Evolutionary conservation across 2,888 invertebrate genomes (phyloP).

Genomic region (Sinelater perroti): DNA sequence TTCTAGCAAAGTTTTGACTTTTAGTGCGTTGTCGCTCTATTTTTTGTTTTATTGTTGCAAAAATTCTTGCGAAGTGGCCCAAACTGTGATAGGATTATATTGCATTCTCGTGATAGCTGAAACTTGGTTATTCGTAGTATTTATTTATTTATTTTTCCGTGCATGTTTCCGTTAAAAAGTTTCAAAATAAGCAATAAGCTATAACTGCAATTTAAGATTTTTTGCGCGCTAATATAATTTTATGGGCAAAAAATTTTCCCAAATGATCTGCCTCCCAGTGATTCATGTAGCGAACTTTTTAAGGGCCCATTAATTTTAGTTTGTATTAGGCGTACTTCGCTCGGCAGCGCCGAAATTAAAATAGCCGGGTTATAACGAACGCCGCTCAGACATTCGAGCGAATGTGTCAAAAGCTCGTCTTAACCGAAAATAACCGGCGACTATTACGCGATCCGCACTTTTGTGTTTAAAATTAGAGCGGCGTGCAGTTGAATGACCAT

Average conservation of each 20-base stretch:
- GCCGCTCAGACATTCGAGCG: conserved; percentile 10
- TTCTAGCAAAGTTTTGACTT: conserved; percentile 1
- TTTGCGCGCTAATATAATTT: too few species aligned
- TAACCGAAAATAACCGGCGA: conserved; percentile 14
- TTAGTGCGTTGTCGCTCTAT: not conserved
- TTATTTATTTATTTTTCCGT: too few species aligned
- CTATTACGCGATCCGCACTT: conserved; percentile 18
- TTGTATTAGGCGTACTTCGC: conserved; percentile 4
- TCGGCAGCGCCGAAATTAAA: conserved; percentile 1
- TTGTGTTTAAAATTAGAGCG: conserved; percentile 8
- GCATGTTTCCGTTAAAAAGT: too few species aligned
- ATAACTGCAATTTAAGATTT: too few species aligned
- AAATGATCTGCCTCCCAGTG: not conserved
- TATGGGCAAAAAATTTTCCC: too few species aligned
- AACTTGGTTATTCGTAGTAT: too few species aligned
- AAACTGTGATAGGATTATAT: too few species aligned
- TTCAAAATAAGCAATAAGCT: too few species aligned
- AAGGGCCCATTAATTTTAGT: conserved; percentile 1
- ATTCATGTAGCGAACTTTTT: conserved; percentile 1
- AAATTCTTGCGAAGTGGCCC: too few species aligned
- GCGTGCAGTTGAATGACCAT: conserved; percentile 20
- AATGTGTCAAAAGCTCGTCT: conserved; percentile 15
- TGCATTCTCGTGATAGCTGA: too few species aligned
- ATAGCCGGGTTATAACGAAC: conserved; percentile 17
- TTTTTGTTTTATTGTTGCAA: too few species aligned